Conservation (phyloP, 2,888 invertebrate genomes). For the Petrophora chlorosata region DNA sequence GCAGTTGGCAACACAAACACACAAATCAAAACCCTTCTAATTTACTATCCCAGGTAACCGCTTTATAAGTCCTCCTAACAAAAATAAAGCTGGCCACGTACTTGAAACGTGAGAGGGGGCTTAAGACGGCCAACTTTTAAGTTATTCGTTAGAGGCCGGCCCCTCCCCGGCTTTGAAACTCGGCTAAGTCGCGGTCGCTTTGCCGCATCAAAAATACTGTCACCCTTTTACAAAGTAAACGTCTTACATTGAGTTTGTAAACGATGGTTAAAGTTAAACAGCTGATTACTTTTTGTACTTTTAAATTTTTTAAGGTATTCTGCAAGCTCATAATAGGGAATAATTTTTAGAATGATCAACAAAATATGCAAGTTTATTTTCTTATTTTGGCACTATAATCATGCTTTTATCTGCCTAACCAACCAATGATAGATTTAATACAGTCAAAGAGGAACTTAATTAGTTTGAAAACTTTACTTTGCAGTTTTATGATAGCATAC, state of each 20-base stretch:
- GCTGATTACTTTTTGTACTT: background rate
- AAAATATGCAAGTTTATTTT: too few relatives aligned
- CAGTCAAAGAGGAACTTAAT: too few relatives aligned
- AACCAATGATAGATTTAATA: too few relatives aligned
- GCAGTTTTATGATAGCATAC: too few relatives aligned
- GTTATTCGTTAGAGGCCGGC: constrained; percentile 51
- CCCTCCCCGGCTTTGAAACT: constrained; percentile 47
- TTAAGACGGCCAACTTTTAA: constrained; percentile 51
- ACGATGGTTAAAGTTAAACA: constrained; percentile 2
- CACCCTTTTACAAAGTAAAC: constrained; percentile 44
- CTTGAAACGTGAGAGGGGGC: constrained; percentile 45
- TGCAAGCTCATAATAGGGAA: too few relatives aligned
- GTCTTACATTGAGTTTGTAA: constrained; percentile 30
- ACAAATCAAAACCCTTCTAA: constrained; percentile 22
- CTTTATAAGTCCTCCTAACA: constrained; percentile 29
- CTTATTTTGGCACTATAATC: too few relatives aligned
- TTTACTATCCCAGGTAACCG: constrained; percentile 19
- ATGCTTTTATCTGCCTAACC: too few relatives aligned
- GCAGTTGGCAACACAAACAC: constrained; percentile 10
- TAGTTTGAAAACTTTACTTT: too few relatives aligned
- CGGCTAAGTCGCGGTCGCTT: constrained; percentile 52
- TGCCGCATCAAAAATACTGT: constrained; percentile 56
- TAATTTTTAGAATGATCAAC: too few relatives aligned
- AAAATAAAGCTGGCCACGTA: constrained; percentile 50
- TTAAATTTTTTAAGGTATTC: background rate